phyloP scores from a whole-genome alignment of 2,797 vertebrate genomes.

The Cirrhinus mrigala region DNA sequence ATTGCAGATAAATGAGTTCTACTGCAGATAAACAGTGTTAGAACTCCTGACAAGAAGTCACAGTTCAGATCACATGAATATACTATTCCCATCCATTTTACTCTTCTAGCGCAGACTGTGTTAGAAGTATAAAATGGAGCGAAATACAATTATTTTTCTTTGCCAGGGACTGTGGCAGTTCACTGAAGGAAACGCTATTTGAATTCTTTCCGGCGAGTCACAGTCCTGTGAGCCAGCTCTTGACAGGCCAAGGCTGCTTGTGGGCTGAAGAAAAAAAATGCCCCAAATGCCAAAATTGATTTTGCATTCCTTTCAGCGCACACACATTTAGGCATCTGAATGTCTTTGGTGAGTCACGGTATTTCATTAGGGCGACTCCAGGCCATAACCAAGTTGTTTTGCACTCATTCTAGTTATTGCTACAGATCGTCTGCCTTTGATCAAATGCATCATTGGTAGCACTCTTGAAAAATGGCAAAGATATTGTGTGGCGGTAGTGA shows the following conservation, averaged over 20 bases:
- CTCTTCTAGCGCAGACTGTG: not conserved
- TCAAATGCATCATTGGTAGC: constrained; percentile 17
- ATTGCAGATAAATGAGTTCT: constrained; percentile 16
- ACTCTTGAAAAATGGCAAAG: not conserved
- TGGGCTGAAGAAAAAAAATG: constrained; percentile 49
- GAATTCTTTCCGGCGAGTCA: constrained; percentile 46
- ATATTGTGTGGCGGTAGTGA: not conserved
- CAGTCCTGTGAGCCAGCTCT: constrained; percentile 42
- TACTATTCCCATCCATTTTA: constrained; percentile 31
- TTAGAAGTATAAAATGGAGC: constrained; percentile 13
- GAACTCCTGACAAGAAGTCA: not conserved
- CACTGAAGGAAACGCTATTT: constrained; percentile 47
- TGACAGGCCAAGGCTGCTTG: constrained; percentile 47
- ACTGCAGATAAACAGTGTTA: not conserved
- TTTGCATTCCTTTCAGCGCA: constrained; percentile 33
- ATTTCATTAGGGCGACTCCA: constrained; percentile 39
- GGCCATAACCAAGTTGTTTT: constrained; percentile 44
- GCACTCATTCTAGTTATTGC: constrained; percentile 19
- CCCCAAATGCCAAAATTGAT: constrained; percentile 46
- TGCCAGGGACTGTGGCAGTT: constrained; percentile 30
- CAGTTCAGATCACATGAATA: constrained; percentile 3
- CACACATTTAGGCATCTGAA: constrained; percentile 36
- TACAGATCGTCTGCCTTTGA: constrained; percentile 20
- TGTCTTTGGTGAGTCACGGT: constrained; percentile 53
- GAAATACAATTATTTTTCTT: constrained; percentile 16